Evolutionary conservation across 1,140 invertebrate genomes (phyloP).

Genomic region (Dermatophagoides farinae): DNA sequence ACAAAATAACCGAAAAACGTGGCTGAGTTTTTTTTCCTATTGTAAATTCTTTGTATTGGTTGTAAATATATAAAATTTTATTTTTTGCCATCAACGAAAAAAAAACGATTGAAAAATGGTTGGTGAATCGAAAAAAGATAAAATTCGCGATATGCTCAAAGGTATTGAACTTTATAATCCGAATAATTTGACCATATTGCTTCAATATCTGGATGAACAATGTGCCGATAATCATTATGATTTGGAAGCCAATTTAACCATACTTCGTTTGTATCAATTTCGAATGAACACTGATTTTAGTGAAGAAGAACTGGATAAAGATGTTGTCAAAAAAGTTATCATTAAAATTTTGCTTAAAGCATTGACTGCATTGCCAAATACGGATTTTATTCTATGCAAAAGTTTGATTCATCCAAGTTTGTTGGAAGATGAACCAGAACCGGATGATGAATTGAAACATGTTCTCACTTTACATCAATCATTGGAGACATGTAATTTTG

Average conservation of each 20-base stretch:
- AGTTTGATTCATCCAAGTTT: conserved; percentile 56
- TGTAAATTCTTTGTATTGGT: too few relatives aligned
- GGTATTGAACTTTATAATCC: conserved; percentile 50
- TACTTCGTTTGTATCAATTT: conserved; percentile 58
- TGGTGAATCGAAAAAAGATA: neutral
- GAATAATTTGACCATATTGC: conserved; percentile 64
- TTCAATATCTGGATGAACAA: conserved; percentile 80
- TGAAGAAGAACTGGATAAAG: conserved; percentile 15
- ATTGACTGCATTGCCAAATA: conserved; percentile 83
- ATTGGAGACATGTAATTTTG: conserved; percentile 80
- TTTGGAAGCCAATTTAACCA: conserved; percentile 81
- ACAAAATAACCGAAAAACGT: too few relatives aligned
- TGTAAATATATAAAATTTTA: too few relatives aligned
- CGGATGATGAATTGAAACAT: conserved; percentile 55
- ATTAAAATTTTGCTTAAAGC: conserved; percentile 74
- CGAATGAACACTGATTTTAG: conserved; percentile 41
- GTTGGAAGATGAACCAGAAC: conserved; percentile 3
- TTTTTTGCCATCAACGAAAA: too few relatives aligned
- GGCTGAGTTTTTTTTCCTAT: too few relatives aligned
- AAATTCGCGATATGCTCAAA: neutral
- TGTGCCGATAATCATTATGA: conserved; percentile 82
- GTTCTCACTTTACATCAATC: conserved; percentile 74
- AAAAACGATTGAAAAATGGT: too few relatives aligned
- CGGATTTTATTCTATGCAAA: conserved; percentile 90
- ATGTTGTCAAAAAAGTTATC: conserved; percentile 58